Base-by-base conservation (phyloP, 2,888 invertebrate species). In the Pyrrhopygopsis socrates region DNA sequence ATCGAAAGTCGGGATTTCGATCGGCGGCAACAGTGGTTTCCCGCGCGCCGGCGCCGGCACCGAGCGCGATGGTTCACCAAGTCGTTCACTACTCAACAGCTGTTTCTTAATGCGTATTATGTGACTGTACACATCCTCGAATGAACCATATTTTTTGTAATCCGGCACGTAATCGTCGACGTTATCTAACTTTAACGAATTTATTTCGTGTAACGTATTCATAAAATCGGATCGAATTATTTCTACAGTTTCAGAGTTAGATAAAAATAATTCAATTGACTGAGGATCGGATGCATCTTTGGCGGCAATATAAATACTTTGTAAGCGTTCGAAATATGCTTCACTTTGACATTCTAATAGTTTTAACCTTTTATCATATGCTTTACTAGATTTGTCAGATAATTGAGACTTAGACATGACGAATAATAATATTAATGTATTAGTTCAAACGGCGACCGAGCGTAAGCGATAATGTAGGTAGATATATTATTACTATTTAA, bases 191-290 rank as follows among this genome's bases (percentile, higher is more conserved):
- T 45, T 45, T 45, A 45, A 45, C 18, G 3, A 9, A 15, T 45
- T 45, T 15, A 45, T 15, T 3, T 45, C 8, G 45, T 45, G 3
- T 15, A 45, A 45, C 18, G 45, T 15, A 45, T 18, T 45, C 45
- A 45, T 45, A 45, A 45, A 45, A 15, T 45, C 45, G 45, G 45
- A 45, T 45, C 45, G 45, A 60, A 60, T 60, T 22, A 3, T 60
- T 22, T 60, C 60, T 3, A 60, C 22, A 4, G 60, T 22, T 60
- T 60, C 60, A 15, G 60, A 60, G 22, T 60, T 60, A 15, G 60
- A 60, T 60, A 60, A 60, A 27, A 60, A 60, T 15, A 60, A 60
- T 60, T 60, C 60, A 24, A 60, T 60, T 60, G 60, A 60, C 60
- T 60, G 60, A 11, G 60, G 22, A 60, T 60, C 60, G 27, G 9